Base-by-base conservation (phyloP, 2,888 invertebrate genomes). In the Sepioteuthis lessoniana region DNA sequence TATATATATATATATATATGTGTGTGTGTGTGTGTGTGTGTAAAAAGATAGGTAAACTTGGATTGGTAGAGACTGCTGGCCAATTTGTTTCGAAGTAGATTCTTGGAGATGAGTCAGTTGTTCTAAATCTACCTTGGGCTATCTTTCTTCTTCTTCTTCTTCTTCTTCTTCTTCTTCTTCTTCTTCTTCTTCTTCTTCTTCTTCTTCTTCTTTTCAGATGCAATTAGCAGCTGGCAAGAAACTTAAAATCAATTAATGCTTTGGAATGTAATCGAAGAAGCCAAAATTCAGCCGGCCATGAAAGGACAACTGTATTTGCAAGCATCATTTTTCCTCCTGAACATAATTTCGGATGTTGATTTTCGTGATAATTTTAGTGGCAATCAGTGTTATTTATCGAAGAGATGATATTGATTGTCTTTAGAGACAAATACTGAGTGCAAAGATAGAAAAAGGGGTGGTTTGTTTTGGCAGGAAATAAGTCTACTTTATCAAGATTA, bases 171-270 rank as follows among this genome's bases (percentile, higher is more conserved):
- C 42, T 42, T 42, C 42, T 42, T 42, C 42, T 42, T 42, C 42
- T 42, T 42, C 42, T 42, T 42, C 42, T 42, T 42, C 42, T 42
- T 42, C 42, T 42, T 42, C 42, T 42, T 42, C 42, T 42, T 42
- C 42, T 42, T 42, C 42, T 42, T 42, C 42, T 42, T 42, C 42
- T 42, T 42, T 76, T 76, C n/a, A 76, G n/a, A 76, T 76, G 13
- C 76, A 76, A 76, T 76, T 76, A 76, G 76, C 76, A 76, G 76
- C n/a, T 76, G 76, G 76, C 76, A 76, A 76, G 76, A 76, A 76
- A 76, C n/a, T 35, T n/a, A 76, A 35, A 76, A 76, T 76, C 76
- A 76, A 76, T 76, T n/a, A 76, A 76, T 76, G 35, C 76, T 76
- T 76, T 76, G 76, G 35, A 76, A 76, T 76, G n/a, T 31, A 60